Base-by-base conservation (phyloP, 2,113 vertebrate genomes). In the Crocuta crocuta region DNA sequence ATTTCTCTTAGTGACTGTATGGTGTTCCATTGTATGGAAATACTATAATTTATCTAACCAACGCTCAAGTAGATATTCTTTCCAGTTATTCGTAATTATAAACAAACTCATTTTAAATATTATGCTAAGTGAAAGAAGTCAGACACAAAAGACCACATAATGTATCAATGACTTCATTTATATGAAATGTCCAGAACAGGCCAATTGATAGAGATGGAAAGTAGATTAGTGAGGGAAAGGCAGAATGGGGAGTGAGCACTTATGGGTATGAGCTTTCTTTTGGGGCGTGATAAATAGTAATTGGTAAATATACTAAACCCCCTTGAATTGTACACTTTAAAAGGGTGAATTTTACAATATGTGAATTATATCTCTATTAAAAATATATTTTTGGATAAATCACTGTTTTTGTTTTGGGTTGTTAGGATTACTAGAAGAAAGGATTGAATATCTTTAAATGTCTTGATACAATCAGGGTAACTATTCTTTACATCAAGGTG, bases 71-170 rank as follows among this genome's bases (percentile, higher is more conserved):
- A 87, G 68, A 74, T 80, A 81, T 48, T 92, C 8, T 71, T 84
- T 68, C 71, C 33, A 94, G 23, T 45, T 94, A 63, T 95, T 58
- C 61, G 53, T 24, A 90, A 65, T 92, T 87, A 88, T 31, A 86
- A 88, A 58, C 74, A 73, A 95, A 88, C 71, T 71, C 13, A 91
- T 84, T 65, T 45, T 96, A 93, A 95, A 86, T 48, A 89, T 82
- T 82, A 73, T n/a, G 45, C 10, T 83, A 83, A 55, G 63, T 79
- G 61, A 68, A 92, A 89, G 16, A 92, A 94, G 39, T 63, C 92
- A 61, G 48, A 82, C 8, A 63, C 31, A 78, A 96, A 82, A 76
- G 21, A 66, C 16, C 31, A 73, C 10, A 10, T 43, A 15, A 12
- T n/a, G 21, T 58, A 19, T 65, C 19, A 63, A 21, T 31, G 24